Evolutionary conservation across 2,113 vertebrate genomes (phyloP), one percentile per base, ranked within the genome.

Genomic region (Hyaena hyaena): DNA sequence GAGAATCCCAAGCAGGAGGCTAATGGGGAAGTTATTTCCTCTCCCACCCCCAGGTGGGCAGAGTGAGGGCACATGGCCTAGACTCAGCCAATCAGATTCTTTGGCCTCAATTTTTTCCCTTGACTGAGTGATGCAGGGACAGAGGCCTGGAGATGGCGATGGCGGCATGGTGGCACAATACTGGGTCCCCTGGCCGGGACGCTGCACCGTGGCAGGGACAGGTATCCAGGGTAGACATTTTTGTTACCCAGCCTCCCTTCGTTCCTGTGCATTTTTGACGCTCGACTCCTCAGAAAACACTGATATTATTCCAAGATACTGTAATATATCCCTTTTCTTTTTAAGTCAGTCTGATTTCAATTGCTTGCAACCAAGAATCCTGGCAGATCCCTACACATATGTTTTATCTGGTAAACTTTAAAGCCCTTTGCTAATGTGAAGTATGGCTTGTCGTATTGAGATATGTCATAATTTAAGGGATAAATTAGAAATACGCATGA

Each of bases 281-380:
- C 58, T 43, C 88, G 71, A 93, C 61, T 96, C 9, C 58, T 50
- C 68, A 93, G 43, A 95, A 84, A 85, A 88, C 65, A 39, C 24
- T 79, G 28, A 33, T 88, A 43, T 69, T 73, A 39, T 82, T 82
- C 50, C 28, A 93, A 74, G 74, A 31, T n/a, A 63, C 53, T 92
- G 5, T 9, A 35, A 88, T 43, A n/a, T 7, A 65, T 19, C 48
- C 11, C 6, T 63, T 76, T 86, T 45, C 21, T 81, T 83, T 87
- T 92, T 35, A 96, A 92, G 31, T 66, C 65, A 71, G 39, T 69
- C 39, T 50, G 1, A 85, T 81, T 96, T 96, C 66, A 89, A 50
- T 93, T 97, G 53, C 66, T 95, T 88, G 33, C 61, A 86, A 71
- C 55, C 61, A 95, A 87, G 35, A 90, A 84, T 90, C 81, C 55